These are phyloP conservation scores for Sus cebifrons DNA, from an alignment of 2,797 vertebrate species.

Conservation along the genomic window DNA sequence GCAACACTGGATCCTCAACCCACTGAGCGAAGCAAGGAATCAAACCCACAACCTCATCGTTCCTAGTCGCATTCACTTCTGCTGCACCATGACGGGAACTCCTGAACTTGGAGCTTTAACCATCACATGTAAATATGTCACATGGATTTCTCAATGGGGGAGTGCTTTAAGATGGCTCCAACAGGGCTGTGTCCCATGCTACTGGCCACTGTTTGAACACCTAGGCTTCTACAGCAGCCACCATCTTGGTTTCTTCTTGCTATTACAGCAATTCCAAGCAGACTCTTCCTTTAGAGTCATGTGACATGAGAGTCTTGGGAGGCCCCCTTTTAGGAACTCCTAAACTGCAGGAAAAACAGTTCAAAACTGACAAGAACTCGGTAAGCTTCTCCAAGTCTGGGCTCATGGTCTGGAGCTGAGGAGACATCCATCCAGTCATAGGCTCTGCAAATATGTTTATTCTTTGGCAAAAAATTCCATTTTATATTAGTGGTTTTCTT, in stretches of 20 bases:
- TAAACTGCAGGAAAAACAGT: neutral
- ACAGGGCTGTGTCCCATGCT: fast-evolving
- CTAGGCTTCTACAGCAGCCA: neutral
- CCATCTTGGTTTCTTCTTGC: neutral
- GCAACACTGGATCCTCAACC: too few relatives aligned
- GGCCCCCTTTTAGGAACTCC: too few relatives aligned
- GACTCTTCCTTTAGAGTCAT: neutral
- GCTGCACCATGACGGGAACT: too few relatives aligned
- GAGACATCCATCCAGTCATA: neutral
- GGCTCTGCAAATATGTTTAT: neutral
- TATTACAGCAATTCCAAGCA: neutral
- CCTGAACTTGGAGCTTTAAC: neutral
- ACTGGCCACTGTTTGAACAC: neutral
- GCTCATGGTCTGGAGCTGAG: neutral
- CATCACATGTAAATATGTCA: neutral
- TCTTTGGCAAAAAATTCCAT: neutral
- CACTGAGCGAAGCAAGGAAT: too few relatives aligned
- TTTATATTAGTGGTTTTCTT: neutral
- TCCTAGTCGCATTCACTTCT: too few relatives aligned
- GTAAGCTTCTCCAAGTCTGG: neutral
- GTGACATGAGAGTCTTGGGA: neutral
- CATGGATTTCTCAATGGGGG: neutral
- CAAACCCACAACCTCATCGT: too few relatives aligned
- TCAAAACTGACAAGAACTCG: neutral
- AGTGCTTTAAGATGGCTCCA: neutral